Evolutionary conservation across 2,888 invertebrate genomes (phyloP), one percentile per base, ranked within the genome.

Genomic region (Silvanus unidentatus): DNA sequence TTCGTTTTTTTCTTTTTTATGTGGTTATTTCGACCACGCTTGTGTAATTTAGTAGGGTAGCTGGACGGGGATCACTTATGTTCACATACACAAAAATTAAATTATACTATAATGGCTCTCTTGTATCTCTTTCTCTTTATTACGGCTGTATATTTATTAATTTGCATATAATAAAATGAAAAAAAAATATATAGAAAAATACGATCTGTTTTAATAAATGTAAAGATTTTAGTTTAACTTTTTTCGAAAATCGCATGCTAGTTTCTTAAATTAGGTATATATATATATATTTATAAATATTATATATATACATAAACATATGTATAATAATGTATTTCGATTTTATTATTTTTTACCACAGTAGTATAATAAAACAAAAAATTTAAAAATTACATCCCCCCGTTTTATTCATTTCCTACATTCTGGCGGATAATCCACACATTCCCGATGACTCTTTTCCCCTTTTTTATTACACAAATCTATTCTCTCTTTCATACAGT

Each of bases 51-150:
- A 10, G 59, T 72, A 71, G 71, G 66, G 69, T 73, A 73, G 72
- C 73, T 73, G 73, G 73, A 71, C 67, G 72, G 73, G 72, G 73
- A 72, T 71, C 72, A 71, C 70, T 70, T 68, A 64, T 63, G 63
- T 66, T 68, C 65, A 60, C 53, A 58, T 47, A 48, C 50, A 42
- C 45, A 34, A 35, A 30, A 35, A 47, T 16, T 37, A 27, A 13
- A 35, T 34, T 22, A 22, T n/a, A 35, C 6, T 12, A 16, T 15
- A 53, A 54, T 57, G 57, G 57, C 61, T 61, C 61, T 61, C 59
- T 32, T 12, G 4, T n/a, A 5, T 9, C 13, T 32, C n/a, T 32
- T 32, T n/a, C n/a, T 32, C 10, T 32, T 32, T 4, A 32, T 32
- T 64, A 65, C 68, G 70, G 69, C 70, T 71, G 71, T 71, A 70